These are phyloP conservation scores for Deilephila elpenor DNA, from an alignment of 2,888 invertebrate species.

Conservation along the genomic window DNA sequence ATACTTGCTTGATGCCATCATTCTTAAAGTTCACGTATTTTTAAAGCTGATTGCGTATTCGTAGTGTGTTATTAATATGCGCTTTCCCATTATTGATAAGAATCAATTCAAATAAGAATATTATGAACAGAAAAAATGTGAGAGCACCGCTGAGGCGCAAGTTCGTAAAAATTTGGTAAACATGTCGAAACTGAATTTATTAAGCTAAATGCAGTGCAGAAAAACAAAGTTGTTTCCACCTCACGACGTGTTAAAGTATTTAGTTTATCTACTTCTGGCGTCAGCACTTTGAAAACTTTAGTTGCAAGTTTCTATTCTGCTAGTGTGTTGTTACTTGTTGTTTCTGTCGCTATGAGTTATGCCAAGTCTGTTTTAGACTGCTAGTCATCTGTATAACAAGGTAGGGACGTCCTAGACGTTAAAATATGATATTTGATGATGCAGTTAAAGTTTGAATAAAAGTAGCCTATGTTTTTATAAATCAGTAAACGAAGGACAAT, in stretches of 20 bases:
- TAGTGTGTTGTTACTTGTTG: slow-evolving; percentile 13
- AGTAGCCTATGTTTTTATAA: too few relatives aligned
- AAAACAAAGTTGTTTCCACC: neutral
- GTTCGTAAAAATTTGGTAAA: neutral
- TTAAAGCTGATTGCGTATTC: too few relatives aligned
- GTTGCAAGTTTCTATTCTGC: slow-evolving; percentile 5
- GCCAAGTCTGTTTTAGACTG: neutral
- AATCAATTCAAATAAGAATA: too few relatives aligned
- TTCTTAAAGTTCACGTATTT: too few relatives aligned
- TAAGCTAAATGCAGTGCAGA: neutral
- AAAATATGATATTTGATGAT: neutral
- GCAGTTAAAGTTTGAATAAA: too few relatives aligned
- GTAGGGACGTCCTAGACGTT: neutral
- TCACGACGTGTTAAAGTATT: neutral
- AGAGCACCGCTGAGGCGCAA: neutral
- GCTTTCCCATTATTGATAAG: too few relatives aligned
- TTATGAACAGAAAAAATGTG: neutral
- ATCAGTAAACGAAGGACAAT: neutral
- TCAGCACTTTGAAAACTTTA: slow-evolving; percentile 16
- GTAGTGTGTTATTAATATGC: too few relatives aligned
- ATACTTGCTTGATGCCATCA: too few relatives aligned
- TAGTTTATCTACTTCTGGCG: slow-evolving; percentile 12
- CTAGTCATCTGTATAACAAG: neutral
- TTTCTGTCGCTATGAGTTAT: slow-evolving; percentile 2
- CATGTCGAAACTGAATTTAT: neutral